phyloP scores from a whole-genome alignment of 2,888 invertebrate species.

The Rhagonycha fulva region DNA sequence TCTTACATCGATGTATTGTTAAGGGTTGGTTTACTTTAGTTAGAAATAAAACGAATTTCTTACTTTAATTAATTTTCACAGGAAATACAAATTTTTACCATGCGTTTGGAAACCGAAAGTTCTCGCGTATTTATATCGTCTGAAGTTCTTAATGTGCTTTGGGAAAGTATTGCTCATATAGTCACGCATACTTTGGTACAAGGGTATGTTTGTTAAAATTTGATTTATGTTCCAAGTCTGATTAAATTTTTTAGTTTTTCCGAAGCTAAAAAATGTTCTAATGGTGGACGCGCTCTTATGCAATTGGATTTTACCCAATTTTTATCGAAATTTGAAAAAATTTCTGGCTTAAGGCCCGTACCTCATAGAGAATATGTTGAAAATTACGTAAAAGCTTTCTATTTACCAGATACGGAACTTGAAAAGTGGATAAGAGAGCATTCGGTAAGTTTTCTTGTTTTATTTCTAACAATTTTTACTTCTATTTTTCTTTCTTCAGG shows the following conservation, averaged over 20 bases:
- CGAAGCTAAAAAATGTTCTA: conserved; percentile 90
- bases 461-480: not conserved
- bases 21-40: conserved; percentile 53
- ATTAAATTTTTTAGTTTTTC: conserved; percentile 65
- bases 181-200: conserved; percentile 89
- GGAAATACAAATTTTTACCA: conserved; percentile 77
- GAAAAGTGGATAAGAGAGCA: conserved; percentile 89
- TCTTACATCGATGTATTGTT: conserved; percentile 81
- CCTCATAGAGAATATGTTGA: conserved; percentile 92
- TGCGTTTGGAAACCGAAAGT: conserved; percentile 75
- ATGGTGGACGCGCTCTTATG: conserved; percentile 96
- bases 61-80: conserved; percentile 46
- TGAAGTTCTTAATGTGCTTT: conserved; percentile 72
- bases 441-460: conserved; percentile 57
- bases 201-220: conserved; percentile 63
- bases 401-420: conserved; percentile 84
- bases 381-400: conserved; percentile 94
- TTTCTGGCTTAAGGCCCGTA: conserved; percentile 81
- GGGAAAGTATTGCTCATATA: conserved; percentile 87
- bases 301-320: conserved; percentile 96
- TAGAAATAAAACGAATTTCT: not conserved
- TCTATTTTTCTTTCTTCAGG: conserved; percentile 56
- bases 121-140: conserved; percentile 71
- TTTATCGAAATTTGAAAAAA: conserved; percentile 85
- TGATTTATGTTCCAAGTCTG: not conserved